A percentile compares a stretch with the other conserved stretches of the same genome.
Conservation (phyloP, 2,113 vertebrate genomes). For the Chroicocephalus ridibundus region DNA sequence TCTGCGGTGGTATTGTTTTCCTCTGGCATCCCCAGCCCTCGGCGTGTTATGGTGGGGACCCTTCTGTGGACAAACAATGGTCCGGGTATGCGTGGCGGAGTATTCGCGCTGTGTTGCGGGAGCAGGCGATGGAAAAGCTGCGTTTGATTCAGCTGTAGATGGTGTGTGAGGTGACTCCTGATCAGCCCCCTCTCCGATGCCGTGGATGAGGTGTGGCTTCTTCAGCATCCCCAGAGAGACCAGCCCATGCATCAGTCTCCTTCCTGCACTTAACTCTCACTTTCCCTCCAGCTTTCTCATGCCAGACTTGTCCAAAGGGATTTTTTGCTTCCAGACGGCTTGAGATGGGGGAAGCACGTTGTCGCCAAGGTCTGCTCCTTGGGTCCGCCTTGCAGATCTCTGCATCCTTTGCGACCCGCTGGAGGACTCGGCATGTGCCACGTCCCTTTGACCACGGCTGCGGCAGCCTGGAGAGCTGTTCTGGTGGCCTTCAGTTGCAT, state of each 20-base stretch:
- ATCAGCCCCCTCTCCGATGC: neutral
- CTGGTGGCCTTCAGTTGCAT: neutral
- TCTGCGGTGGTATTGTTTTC: neutral
- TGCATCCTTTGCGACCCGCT: fast-evolving
- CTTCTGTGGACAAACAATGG: conserved; percentile 4
- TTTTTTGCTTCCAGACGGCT: neutral
- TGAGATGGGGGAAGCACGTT: fast-evolving
- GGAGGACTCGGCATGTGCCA: neutral
- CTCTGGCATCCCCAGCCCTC: neutral
- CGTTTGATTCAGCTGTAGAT: neutral
- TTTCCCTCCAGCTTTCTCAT: neutral
- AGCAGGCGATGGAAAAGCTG: neutral
- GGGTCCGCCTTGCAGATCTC: neutral
- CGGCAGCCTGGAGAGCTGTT: neutral
- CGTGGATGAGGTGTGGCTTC: conserved; percentile 17
- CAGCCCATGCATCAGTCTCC: neutral
- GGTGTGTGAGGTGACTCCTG: conserved; percentile 47
- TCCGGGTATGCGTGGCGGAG: neutral
- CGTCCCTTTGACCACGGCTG: neutral
- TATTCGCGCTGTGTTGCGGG: neutral
- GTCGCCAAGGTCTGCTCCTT: neutral
- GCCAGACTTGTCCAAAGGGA: neutral
- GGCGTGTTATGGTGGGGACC: neutral
- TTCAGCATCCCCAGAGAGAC: neutral
- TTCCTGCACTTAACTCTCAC: neutral